Evolutionary conservation across 53 echinoderm and acorn worm species (phyloP), one percentile per base, ranked within the genome.

Genomic region (Arbacia lixula): DNA sequence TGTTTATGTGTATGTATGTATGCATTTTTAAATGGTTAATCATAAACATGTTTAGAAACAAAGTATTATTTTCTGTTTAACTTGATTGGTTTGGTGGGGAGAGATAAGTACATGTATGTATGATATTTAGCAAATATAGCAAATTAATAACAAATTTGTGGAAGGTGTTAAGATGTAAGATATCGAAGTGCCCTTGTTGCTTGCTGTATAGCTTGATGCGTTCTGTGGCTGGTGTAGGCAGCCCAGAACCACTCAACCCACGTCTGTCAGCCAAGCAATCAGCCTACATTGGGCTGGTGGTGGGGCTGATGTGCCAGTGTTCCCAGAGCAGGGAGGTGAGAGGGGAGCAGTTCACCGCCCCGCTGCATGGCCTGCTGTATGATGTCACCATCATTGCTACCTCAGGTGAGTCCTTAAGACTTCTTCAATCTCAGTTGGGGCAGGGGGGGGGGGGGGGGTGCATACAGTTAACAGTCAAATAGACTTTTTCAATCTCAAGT

Each of bases 281-380:
- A 2, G 73, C 98, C 2, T 92, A 97, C 72, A 73, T 92, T 19
- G 85, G 68, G n/a, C 71, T 94, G 63, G 85, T 97, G 21, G 90
- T 97, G 2, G 87, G 87, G 11, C 81, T 97, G 46, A 85, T 97
- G 39, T 90, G 91, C 71, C 94, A 90, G 66, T 90, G 92, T 51
- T 94, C 98, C 19, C 85, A 88, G 66, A 68, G 86, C 54, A 68
- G 76, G 14, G 90, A 90, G 28, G 82, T 87, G 32, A 51, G 75
- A 25, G 83, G 71, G 43, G 87, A 87, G 40, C 77, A 91, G 84
- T 96, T 89, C 71, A 85, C 85, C 19, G 60, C 85, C 8, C 89
- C 96, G 8, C 83, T 96, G 1, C 93, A 93, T 27, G 82, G 57
- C 53, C 71, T 96, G 22, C 89, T 96, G 41, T 85, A 91, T 84